Base-by-base conservation (phyloP, 2,113 vertebrate species). In the Laticauda colubrina region DNA sequence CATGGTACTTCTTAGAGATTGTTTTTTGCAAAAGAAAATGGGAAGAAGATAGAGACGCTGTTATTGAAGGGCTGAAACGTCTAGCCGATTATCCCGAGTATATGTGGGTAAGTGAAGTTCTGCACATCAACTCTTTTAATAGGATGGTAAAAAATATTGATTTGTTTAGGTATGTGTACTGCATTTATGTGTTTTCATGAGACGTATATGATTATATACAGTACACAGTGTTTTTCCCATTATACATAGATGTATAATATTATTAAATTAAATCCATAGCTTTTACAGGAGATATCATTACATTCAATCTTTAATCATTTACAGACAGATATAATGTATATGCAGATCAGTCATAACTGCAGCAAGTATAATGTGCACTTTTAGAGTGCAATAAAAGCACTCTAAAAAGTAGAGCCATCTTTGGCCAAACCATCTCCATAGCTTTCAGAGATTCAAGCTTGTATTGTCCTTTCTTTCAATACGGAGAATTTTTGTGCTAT, bases 1-100 rank as follows among this genome's bases (percentile, higher is more conserved):
- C 99, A 0, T 99, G 99, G 99, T 99, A 99, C 97, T 99, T 99
- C 96, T 97, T 99, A 39, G 99, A 99, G 97, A 99, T 99, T 0
- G 99, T 99, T 20, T 99, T 99, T 97, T 99, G 99, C 96, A 99
- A 99, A 96, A 98, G 99, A 93, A 99, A 98, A 95, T 99, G 99
- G 99, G 99, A 99, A 92, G 99, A 99, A 86, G 99, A 99, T 97
- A 97, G 98, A 87, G 97, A 99, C 14, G 99, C 98, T 0, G 99
- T 99, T 85, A 97, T 99, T 87, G 94, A 91, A 20, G 99, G 99
- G 1, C 97, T 99, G 88, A 93, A 91, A 88, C 96, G 97, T 54
- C 96, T 99, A 94, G 96, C 97, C 29, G 98, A 99, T 96, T 99
- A 99, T 97, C 99, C 99, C 3, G 98, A 99, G 91, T 98, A 97